phyloP scores from a whole-genome alignment of 2,888 invertebrate species.

The Aricia artaxerxes region DNA sequence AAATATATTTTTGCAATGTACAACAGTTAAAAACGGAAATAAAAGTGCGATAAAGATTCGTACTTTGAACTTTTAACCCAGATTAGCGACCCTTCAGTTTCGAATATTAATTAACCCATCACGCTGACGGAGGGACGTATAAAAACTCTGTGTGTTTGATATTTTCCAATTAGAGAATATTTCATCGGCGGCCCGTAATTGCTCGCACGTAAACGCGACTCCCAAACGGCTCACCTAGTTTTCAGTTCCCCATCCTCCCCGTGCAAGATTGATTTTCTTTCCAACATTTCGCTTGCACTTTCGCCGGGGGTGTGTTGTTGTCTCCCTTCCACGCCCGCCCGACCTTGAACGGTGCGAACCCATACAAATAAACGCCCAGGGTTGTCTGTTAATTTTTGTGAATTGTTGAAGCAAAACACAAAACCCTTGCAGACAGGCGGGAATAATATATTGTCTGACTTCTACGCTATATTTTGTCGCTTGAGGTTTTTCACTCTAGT shows the following conservation, averaged over 20 bases:
- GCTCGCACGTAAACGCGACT: slow-evolving; percentile 49
- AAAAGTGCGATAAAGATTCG: not conserved
- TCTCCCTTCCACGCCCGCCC: slow-evolving; percentile 59
- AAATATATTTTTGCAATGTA: not conserved
- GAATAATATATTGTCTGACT: slow-evolving; percentile 8
- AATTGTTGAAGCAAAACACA: slow-evolving; percentile 18
- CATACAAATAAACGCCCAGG: slow-evolving; percentile 56
- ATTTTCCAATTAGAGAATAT: slow-evolving; percentile 12
- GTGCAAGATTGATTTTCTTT: slow-evolving; percentile 80
- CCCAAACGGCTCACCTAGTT: slow-evolving; percentile 72
- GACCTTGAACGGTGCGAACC: slow-evolving; percentile 75
- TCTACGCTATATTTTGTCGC: not conserved
- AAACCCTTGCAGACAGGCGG: slow-evolving; percentile 1
- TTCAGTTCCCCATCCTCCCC: slow-evolving; percentile 54
- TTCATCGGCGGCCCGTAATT: slow-evolving; percentile 38
- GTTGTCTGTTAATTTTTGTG: slow-evolving; percentile 38
- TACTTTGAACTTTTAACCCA: slow-evolving; percentile 17
- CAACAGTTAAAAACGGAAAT: not conserved
- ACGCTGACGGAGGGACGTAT: not conserved
- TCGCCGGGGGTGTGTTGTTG: slow-evolving; percentile 58
- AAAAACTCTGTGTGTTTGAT: slow-evolving; percentile 9
- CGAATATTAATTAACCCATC: slow-evolving; percentile 10
- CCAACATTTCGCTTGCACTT: slow-evolving; percentile 77
- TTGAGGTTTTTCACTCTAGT: not conserved
- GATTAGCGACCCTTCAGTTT: slow-evolving; percentile 14